Evolutionary conservation across 1,140 invertebrate species (phyloP).

Genomic region (Macrosteles quadrilineatus): DNA sequence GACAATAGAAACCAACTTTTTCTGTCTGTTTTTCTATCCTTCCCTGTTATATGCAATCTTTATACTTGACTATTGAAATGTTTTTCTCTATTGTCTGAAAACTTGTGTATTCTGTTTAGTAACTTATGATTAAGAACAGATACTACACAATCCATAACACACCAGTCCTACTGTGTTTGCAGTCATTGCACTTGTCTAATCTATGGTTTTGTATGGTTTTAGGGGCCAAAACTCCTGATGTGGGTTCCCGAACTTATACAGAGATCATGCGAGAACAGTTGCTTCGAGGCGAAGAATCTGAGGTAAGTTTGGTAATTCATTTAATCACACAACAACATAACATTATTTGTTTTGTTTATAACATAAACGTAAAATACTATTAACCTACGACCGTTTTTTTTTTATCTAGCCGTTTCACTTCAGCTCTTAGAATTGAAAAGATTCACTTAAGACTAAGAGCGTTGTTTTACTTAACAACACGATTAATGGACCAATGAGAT

Average conservation of each 20-base stretch:
- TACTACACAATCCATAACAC: background rate
- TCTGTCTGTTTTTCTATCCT: too few relatives aligned
- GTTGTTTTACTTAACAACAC: too few relatives aligned
- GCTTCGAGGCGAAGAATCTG: slow-evolving; percentile 83
- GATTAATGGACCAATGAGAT: too few relatives aligned
- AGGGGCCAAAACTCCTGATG: slow-evolving; percentile 98
- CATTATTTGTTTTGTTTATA: too few relatives aligned
- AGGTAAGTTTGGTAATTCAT: slow-evolving; percentile 70
- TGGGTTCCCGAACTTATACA: slow-evolving; percentile 90
- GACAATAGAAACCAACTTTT: too few relatives aligned
- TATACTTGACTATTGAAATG: too few relatives aligned
- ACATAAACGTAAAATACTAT: too few relatives aligned
- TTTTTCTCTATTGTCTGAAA: slow-evolving; percentile 16
- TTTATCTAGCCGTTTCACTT: too few relatives aligned
- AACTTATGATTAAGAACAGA: background rate
- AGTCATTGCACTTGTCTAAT: background rate
- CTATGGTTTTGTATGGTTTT: slow-evolving; percentile 53
- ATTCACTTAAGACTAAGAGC: too few relatives aligned
- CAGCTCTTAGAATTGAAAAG: too few relatives aligned
- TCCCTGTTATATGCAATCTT: too few relatives aligned
- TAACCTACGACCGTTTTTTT: too few relatives aligned
- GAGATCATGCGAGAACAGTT: slow-evolving; percentile 96
- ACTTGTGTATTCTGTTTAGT: background rate
- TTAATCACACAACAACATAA: slow-evolving; percentile 17
- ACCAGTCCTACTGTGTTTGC: background rate